Evolutionary conservation across 2,797 vertebrate species (phyloP), one percentile per base, ranked within the genome.

Genomic region (Sebastes elongatus): DNA sequence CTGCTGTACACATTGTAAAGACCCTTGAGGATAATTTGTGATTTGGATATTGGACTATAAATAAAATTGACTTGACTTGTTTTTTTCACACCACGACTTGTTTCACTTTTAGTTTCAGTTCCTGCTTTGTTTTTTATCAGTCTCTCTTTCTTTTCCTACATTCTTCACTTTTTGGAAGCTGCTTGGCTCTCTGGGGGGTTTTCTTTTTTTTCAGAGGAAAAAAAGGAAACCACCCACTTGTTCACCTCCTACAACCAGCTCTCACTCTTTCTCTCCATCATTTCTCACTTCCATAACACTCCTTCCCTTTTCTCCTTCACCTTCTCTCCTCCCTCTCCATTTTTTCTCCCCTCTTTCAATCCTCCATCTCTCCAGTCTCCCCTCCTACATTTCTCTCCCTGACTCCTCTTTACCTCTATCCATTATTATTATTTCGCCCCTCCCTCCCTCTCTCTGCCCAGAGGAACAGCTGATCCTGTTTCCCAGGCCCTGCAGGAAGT

Each of bases 401-500:
- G 7, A 18, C 35, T 62, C 56, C 23, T 32, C 61, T n/a, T 33
- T 6, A 1, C 4, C 60, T 68, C 18, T 10, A 4, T 3, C 59
- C 32, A 23, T 46, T 23, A 1, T 1, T 71, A 9, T 32, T n/a
- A 22, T 46, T 20, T 22, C 5, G 7, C 25, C 3, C 5, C 82
- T 5, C 22, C 38, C 10, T 9, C 7, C 3, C 20, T 22, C 14
- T 35, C 32, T 16, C 6, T 2, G 7, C 28, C 46, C 23, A 28
- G 25, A 77, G 66, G 78, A 81, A 23, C 81, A 81, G 81, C 87
- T 86, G 72, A 85, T 87, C 78, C 88, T 72, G 84, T 74, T 89
- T 90, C 90, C 85, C 86, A 89, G 82, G 87, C 77, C 59, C 4
- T 4, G 5, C 86, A 90, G 92, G 91, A 94, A 92, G 87, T 91